Percentiles rank a stretch among this genome's conserved stretches.
phyloP scores from a whole-genome alignment of 2,888 invertebrate species.

The Mythimna vitellina region DNA sequence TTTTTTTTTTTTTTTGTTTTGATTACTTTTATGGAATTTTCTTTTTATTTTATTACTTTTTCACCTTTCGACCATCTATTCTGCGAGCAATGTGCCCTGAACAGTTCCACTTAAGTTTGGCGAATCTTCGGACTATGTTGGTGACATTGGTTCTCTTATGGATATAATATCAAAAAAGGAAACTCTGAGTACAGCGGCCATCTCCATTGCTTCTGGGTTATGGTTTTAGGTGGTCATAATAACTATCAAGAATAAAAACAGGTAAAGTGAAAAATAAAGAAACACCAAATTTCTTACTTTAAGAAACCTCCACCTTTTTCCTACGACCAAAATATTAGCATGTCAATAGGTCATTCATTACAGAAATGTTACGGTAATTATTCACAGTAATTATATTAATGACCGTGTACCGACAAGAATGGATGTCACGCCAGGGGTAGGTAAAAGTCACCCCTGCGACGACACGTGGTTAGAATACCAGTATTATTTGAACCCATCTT shows the following conservation, averaged over 20 bases:
- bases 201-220: no score
- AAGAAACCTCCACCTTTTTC: not conserved
- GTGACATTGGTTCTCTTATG: no score
- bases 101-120: no score
- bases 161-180: no score
- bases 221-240: not conserved
- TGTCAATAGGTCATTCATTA: conserved; percentile 43
- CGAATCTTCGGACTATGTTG: no score
- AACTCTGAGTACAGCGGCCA: no score
- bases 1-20: no score
- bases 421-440: conserved; percentile 51
- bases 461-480: conserved; percentile 41
- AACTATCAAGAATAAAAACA: not conserved
- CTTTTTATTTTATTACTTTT: no score
- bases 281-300: not conserved
- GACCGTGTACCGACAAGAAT: conserved; percentile 49
- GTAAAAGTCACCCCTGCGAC: conserved; percentile 55
- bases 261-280: not conserved
- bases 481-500: conserved; percentile 27
- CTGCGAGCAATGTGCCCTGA: no score
- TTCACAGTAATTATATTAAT: conserved; percentile 28
- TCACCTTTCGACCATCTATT: no score
- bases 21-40: no score
- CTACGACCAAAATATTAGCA: conserved; percentile 23
- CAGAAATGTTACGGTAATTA: conserved; percentile 29